Conservation (phyloP, 2,888 invertebrate genomes). For the Andrena bucephala region DNA sequence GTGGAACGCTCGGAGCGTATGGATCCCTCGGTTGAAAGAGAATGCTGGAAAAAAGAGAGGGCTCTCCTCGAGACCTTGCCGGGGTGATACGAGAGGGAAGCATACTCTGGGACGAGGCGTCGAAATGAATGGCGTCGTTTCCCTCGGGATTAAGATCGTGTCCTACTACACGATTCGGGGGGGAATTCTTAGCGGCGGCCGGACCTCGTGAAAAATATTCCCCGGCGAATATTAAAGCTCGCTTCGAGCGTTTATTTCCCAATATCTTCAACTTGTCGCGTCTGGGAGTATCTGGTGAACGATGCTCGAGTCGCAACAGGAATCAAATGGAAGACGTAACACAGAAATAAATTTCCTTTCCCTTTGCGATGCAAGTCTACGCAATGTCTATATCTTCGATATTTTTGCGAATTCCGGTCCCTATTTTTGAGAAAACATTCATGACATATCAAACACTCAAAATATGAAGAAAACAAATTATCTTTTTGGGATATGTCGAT, state of each 20-base stretch:
- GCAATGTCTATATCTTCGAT: no score
- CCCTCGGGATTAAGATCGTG: constrained; percentile 61
- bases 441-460: no score
- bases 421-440: no score
- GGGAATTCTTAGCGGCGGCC: constrained; percentile 14
- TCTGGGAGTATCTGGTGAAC: neutral
- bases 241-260: constrained; percentile 23
- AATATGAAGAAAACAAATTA: no score
- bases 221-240: constrained; percentile 49
- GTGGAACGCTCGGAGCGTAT: constrained; percentile 32
- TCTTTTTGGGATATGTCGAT: no score
- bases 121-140: constrained; percentile 55
- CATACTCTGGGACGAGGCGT: constrained; percentile 49
- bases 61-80: constrained; percentile 36
- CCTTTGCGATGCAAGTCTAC: neutral
- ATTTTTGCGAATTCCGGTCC: no score
- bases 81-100: constrained; percentile 37
- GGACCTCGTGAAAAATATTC: constrained; percentile 24
- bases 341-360: constrained; percentile 4
- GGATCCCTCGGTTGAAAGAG: constrained; percentile 40
- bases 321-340: constrained; percentile 19
- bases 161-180: constrained; percentile 49
- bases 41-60: constrained; percentile 21
- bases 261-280: constrained; percentile 32
- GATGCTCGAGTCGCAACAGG: neutral